Conservation (phyloP, 2,113 vertebrate genomes). For the Osmerus mordax region DNA sequence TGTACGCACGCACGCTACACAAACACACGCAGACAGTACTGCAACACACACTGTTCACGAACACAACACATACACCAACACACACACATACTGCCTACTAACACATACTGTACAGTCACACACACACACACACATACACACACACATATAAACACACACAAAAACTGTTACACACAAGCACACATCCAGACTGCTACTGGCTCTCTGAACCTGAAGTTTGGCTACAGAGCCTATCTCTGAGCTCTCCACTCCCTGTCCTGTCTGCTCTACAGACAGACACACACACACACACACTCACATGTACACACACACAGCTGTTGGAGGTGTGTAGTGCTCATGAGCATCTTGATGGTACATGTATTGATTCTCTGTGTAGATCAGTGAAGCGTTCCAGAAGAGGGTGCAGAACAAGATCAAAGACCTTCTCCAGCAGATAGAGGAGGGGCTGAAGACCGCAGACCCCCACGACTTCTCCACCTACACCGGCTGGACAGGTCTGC, state of each 20-base stretch:
- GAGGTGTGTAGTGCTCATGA: neutral
- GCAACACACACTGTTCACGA: too few relatives aligned
- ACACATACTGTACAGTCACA: too few relatives aligned
- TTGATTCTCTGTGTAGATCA: conserved; percentile 68
- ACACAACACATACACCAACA: too few relatives aligned
- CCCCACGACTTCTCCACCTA: conserved; percentile 94
- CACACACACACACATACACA: too few relatives aligned
- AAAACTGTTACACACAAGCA: too few relatives aligned
- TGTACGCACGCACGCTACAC: neutral
- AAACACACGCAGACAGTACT: neutral
- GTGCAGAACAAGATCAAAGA: conserved; percentile 93
- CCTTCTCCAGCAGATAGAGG: conserved; percentile 94
- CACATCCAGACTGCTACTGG: too few relatives aligned
- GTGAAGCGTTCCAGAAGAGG: conserved; percentile 73
- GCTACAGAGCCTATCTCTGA: too few relatives aligned
- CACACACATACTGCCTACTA: too few relatives aligned
- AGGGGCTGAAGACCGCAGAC: conserved; percentile 93
- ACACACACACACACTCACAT: neutral
- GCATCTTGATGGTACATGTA: too few relatives aligned
- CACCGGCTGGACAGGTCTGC: conserved; percentile 93
- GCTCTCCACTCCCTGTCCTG: too few relatives aligned
- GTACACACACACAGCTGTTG: conserved; percentile 8
- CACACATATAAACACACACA: neutral
- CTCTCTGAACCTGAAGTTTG: too few relatives aligned
- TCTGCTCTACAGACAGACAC: neutral